Conservation (phyloP, 2,113 vertebrate species). For the Chamaetylas fuelleborni region DNA sequence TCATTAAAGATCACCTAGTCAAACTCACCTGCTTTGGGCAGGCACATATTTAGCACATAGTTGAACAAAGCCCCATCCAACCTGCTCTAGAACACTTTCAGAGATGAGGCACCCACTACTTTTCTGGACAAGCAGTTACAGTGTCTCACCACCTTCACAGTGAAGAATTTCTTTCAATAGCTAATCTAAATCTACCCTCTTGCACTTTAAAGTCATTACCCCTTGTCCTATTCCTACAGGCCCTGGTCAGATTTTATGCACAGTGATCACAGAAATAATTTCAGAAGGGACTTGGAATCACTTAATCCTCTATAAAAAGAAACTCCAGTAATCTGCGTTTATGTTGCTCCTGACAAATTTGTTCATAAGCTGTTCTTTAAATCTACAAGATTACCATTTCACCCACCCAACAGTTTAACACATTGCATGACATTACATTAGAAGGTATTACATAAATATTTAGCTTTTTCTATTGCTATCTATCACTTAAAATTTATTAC, state of each 20-base stretch:
- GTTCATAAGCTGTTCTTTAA: background rate
- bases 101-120: background rate
- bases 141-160: background rate
- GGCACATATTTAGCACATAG: background rate
- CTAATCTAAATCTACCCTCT: background rate
- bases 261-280: background rate
- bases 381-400: background rate
- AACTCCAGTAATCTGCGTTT: background rate
- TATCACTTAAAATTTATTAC: background rate
- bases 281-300: background rate
- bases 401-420: background rate
- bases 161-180: background rate
- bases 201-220: background rate
- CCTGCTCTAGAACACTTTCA: background rate
- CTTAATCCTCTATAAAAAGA: background rate
- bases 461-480: background rate
- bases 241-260: background rate
- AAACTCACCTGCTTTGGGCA: background rate
- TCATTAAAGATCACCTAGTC: background rate
- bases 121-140: background rate
- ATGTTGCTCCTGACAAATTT: background rate
- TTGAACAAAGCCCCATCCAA: background rate
- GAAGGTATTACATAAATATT: background rate
- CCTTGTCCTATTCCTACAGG: background rate
- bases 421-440: background rate